Evolutionary conservation across 2,797 vertebrate genomes (phyloP), one percentile per base, ranked within the genome.

Genomic region (Phoxinus dragarum): DNA sequence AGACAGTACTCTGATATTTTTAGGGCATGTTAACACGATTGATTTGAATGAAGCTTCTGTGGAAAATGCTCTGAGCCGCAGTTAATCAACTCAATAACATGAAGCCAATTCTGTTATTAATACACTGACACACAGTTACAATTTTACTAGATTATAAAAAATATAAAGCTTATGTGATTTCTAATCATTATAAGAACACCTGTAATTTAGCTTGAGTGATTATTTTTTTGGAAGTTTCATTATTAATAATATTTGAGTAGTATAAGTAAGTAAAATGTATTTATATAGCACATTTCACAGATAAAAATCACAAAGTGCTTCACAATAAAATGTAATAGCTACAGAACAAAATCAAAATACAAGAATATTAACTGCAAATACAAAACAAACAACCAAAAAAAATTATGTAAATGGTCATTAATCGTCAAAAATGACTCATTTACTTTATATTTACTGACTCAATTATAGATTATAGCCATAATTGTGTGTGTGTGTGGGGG

Each of bases 371-470:
- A 27, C 27, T 27, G 27, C 27, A 27, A 27, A 27, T 27, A 27
- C 27, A 27, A 27, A 27, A 27, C 27, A 27, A 27, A 27, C 27
- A 27, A 27, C 27, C 27, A 27, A 1, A 27, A 27, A 27, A 27
- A 27, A 27, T 44, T 61, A n/a, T 19, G 76, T 79, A 44, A 64
- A 79, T 44, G 40, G 38, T 11, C 31, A 64, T 64, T 42, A 11
- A 64, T 64, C 31, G 5, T 44, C 8, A 79, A 64, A 79, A 44
- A 66, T 47, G 36, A 36, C 59, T 66, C 56, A 21, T 64, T 19
- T 78, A 19, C 56, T 44, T 64, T 21, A 59, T 77, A 77, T 77
- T 76, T 76, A n/a, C 75, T 27, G 54, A 59, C 75, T 40, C 36
- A 59, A 77, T 27, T 27, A 27, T 27, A 77, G 21, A 34, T 59